Base-by-base conservation (phyloP, 2,113 vertebrate species). In the Ahaetulla prasina region DNA sequence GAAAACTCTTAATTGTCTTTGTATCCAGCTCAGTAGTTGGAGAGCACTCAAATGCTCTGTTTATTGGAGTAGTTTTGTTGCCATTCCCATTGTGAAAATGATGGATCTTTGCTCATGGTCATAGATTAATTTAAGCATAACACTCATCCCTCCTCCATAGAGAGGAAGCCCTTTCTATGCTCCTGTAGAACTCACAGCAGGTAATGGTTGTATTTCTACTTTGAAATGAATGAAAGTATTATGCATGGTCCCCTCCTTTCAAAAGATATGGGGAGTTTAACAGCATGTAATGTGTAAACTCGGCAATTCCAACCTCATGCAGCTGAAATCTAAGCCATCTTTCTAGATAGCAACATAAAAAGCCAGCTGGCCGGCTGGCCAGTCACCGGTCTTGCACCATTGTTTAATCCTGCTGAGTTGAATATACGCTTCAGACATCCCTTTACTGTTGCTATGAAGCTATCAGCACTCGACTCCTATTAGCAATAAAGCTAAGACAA, bases 401-500 rank as follows among this genome's bases (percentile, higher is more conserved):
- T 55, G 3, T 57, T 85, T 50, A 85, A 55, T 55, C 22, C n/a
- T 92, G 22, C 22, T 50, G 3, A 3, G 12, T 85, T 60, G 49
- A 39, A 85, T 89, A 52, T 60, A 57, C 3, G 7, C 35, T 89
- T 49, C 55, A 88, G 49, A 88, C 25, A 45, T 88, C 47, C 54
- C 27, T 89, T 50, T 27, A 55, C 54, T 80, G 55, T 50, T 68
- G 47, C 23, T 39, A 47, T 68, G 85, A 63, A 50, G 23, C 43
- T 50, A 60, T 87, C n/a, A 43, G 43, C 30, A 8, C n/a, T 55
- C 49, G 20, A 30, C 30, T 60, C 60, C 52, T 88, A 60, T 86
- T 93, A 90, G 85, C 25, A 14, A 23, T 63, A 88, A 89, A 91
- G 85, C 50, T 88, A 95, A 84, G 85, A 23, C 80, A 74, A 50